Evolutionary conservation across 2,113 vertebrate species (phyloP), one percentile per base, ranked within the genome.

Genomic region (Machaerirhynchus nigripectus): DNA sequence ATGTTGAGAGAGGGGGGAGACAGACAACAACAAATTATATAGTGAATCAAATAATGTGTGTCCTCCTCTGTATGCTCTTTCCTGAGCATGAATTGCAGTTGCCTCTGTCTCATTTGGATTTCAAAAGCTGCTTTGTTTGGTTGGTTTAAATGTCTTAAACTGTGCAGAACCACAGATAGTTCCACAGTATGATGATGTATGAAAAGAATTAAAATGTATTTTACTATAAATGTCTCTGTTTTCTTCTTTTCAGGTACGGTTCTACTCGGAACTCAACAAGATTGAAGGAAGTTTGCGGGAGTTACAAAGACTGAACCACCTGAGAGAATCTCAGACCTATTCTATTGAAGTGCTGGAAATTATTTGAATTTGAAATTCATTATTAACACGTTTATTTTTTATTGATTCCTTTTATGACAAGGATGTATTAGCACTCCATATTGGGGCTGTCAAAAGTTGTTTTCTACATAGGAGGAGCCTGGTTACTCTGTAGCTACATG

Each of bases 331-430:
- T 37, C 98, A 97, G 76, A 97, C 98, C 59, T 99, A 99, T 96
- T 99, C 99, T 14, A 99, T 99, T 73, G 99, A 99, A 98, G 97
- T 99, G 56, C 97, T 99, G 70, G 98, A 99, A 96, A 97, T 99
- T 73, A 98, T 99, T 97, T 99, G 99, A 98, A 95, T 82, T 44
- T 88, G 12, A 86, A 92, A 52, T 68, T 20, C 81, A 44, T 96
- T 96, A 97, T 96, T 97, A 97, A 97, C 92, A 96, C 96, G 81
- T 83, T 47, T 84, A 81, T 90, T 95, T 96, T 97, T 91, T 94
- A 95, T 94, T 68, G 94, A 97, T 85, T 88, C 95, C 75, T 96
- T 96, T 96, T 83, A 64, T 90, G 75, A 89, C 35, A 16, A 90
- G 93, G 91, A 81, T 91, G 71, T 95, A 92, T 83, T 96, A 93